These are phyloP conservation scores for Egretta garzetta DNA, from an alignment of 2,113 vertebrate species.

Conservation along the genomic window DNA sequence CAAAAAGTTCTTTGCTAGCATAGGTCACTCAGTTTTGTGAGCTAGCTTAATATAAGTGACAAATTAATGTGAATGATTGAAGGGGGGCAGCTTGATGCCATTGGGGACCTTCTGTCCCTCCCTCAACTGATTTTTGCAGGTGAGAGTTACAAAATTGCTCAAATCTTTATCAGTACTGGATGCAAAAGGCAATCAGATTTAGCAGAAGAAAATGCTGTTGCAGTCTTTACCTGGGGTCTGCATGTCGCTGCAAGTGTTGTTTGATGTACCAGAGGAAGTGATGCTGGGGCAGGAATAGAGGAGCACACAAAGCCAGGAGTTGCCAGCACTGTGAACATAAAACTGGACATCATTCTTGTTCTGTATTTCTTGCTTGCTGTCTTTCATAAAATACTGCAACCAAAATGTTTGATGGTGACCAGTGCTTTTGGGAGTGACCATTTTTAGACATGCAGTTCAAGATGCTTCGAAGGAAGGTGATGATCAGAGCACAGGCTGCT, in stretches of 20 bases:
- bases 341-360: not conserved
- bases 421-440: not conserved
- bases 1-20: not conserved
- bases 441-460: not conserved
- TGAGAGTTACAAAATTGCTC: not conserved
- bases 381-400: not conserved
- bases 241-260: conserved; percentile 84
- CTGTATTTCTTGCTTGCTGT: not conserved
- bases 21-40: not conserved
- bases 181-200: not conserved
- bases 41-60: not conserved
- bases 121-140: not conserved
- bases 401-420: not conserved
- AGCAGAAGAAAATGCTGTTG: not conserved
- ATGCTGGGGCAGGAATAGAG: conserved; percentile 89
- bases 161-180: not conserved
- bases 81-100: not conserved
- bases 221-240: conserved; percentile 80
- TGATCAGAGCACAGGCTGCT: not conserved
- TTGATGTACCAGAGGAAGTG: conserved; percentile 90
- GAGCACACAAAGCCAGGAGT: conserved; percentile 87
- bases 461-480: not conserved
- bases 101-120: not conserved
- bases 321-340: conserved; percentile 85
- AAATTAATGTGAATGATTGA: not conserved